Percentiles rank a stretch among this genome's conserved stretches.
phyloP scores from a whole-genome alignment of 2,113 vertebrate species.

The Anolis sagrei region DNA sequence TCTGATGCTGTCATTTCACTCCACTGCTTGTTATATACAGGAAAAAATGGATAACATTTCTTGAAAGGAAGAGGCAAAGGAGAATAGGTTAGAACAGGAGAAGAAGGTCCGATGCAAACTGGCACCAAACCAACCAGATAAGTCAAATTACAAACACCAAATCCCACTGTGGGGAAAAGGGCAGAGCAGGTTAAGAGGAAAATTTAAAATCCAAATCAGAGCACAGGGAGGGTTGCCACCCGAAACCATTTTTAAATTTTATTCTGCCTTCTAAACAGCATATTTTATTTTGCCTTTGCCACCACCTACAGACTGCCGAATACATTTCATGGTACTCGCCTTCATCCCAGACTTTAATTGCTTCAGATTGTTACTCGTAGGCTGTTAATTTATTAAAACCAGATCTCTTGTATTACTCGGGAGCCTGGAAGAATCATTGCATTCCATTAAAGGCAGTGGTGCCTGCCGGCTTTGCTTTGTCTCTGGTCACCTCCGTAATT shows the following conservation, averaged over 20 bases:
- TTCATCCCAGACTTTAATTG: slow-evolving; percentile 69
- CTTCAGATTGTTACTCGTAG: slow-evolving; percentile 68
- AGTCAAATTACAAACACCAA: background rate
- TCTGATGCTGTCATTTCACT: background rate
- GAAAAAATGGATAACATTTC: slow-evolving; percentile 1
- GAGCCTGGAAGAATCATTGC: slow-evolving; percentile 67
- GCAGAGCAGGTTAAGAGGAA: background rate
- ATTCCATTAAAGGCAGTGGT: slow-evolving; percentile 68
- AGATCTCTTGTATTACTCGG: slow-evolving; percentile 59
- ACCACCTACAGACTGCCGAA: slow-evolving; percentile 25
- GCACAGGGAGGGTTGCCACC: background rate
- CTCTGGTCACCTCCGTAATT: slow-evolving; percentile 66
- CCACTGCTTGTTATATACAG: background rate
- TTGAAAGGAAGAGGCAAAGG: background rate
- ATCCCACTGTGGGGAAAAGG: background rate
- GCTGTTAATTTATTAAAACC: slow-evolving; percentile 73
- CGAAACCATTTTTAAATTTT: slow-evolving; percentile 16
- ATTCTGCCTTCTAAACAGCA: slow-evolving; percentile 35
- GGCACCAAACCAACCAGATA: background rate
- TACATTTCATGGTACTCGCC: slow-evolving; percentile 64
- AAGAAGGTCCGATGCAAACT: background rate
- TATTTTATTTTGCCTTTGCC: slow-evolving; percentile 47
- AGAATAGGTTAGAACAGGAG: background rate
- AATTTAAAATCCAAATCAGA: background rate
- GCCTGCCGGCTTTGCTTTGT: slow-evolving; percentile 60